These are phyloP conservation scores for Siphlonurus alternatus DNA, from an alignment of 2,888 invertebrate species.

Conservation along the genomic window DNA sequence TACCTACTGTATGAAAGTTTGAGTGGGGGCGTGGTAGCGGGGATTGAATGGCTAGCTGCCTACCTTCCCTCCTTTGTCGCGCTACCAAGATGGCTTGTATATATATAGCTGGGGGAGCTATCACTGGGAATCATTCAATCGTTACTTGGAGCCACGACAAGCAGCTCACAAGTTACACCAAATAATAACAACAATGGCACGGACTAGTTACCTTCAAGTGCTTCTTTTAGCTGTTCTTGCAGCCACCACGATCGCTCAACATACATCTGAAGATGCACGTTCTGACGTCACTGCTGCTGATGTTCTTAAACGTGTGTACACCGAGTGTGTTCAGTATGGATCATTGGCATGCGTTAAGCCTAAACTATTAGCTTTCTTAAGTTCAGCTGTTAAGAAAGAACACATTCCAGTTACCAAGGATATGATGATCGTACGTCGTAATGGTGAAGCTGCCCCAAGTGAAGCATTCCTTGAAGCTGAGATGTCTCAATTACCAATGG, in stretches of 20 bases:
- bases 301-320: slow-evolving; percentile 45
- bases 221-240: not conserved
- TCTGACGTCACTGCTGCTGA: slow-evolving; percentile 35
- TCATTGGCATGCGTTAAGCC: slow-evolving; percentile 60
- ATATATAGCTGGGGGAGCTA: not conserved
- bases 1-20: not conserved
- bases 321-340: slow-evolving; percentile 47
- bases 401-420: slow-evolving; percentile 8
- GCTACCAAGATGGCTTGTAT: not conserved
- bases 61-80: too few species aligned
- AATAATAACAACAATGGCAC: not conserved
- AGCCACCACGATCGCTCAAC: not conserved
- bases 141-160: not conserved
- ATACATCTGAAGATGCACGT: not conserved
- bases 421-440: slow-evolving; percentile 8
- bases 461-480: slow-evolving; percentile 1
- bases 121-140: not conserved
- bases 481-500: slow-evolving; percentile 14
- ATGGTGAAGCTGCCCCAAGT: not conserved
- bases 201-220: not conserved
- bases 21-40: not conserved
- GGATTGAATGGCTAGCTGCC: too few species aligned
- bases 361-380: slow-evolving; percentile 58
- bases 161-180: not conserved
- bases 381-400: slow-evolving; percentile 17